Conservation (phyloP, 2,888 invertebrate species). For the Sinelater perroti region DNA sequence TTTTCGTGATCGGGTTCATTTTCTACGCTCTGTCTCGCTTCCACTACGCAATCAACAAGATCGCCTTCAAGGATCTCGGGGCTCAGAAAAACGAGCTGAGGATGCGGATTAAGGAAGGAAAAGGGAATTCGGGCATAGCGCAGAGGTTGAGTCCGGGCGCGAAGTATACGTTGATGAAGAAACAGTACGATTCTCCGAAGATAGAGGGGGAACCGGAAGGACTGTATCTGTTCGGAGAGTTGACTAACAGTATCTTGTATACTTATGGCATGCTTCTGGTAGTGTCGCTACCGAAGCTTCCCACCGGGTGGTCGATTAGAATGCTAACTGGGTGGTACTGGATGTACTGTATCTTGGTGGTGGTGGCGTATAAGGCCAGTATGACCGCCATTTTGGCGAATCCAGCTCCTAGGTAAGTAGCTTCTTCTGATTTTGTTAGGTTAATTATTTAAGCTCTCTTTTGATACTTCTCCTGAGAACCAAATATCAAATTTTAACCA, state of each 20-base stretch:
- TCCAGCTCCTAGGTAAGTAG: conserved; percentile 72
- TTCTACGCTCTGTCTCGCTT: conserved; percentile 72
- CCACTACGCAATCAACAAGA: conserved; percentile 61
- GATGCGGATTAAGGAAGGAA: background rate
- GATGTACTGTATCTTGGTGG: conserved; percentile 82
- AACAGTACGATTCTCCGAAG: conserved; percentile 48
- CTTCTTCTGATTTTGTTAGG: too few relatives aligned
- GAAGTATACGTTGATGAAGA: conserved; percentile 54
- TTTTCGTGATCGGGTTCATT: conserved; percentile 71
- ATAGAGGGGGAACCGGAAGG: conserved; percentile 59
- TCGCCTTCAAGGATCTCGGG: conserved; percentile 18
- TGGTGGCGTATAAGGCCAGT: conserved; percentile 83
- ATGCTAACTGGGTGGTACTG: conserved; percentile 88
- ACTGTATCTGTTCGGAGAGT: conserved; percentile 76
- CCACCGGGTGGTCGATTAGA: conserved; percentile 81
- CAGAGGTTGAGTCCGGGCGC: conserved; percentile 45
- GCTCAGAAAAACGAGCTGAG: conserved; percentile 45
- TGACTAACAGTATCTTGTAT: conserved; percentile 78
- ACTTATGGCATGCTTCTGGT: conserved; percentile 84
- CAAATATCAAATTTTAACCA: too few relatives aligned
- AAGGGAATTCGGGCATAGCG: background rate
- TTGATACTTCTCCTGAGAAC: too few relatives aligned
- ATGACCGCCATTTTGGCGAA: conserved; percentile 86
- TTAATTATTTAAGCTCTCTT: too few relatives aligned
- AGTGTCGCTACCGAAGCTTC: conserved; percentile 79